Evolutionary conservation across 2,797 vertebrate genomes (phyloP).

Genomic region (Epinephelus awoara): DNA sequence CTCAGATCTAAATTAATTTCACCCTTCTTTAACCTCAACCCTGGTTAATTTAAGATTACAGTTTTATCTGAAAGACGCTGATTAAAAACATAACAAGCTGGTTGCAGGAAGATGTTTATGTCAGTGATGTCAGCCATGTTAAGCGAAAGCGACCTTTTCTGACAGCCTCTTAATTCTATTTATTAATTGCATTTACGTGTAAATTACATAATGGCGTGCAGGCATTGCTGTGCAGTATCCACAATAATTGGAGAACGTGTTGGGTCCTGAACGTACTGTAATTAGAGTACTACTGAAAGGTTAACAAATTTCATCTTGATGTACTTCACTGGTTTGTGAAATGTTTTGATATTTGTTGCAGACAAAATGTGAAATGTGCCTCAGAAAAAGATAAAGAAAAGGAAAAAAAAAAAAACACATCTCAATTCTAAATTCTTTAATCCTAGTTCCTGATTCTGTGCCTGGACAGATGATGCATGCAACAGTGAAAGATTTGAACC

Average conservation of each 20-base stretch:
- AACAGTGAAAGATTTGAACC: slow-evolving; percentile 89
- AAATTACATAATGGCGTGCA: slow-evolving; percentile 14
- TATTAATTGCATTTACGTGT: slow-evolving; percentile 3
- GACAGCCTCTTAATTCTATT: slow-evolving; percentile 13
- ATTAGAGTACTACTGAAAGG: slow-evolving; percentile 11
- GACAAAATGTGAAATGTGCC: slow-evolving; percentile 30
- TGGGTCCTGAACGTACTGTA: background rate
- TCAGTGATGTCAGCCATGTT: background rate
- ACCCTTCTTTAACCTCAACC: background rate
- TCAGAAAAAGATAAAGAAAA: slow-evolving; percentile 1
- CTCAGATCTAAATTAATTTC: background rate
- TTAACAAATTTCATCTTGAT: slow-evolving; percentile 32
- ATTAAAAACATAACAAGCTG: background rate
- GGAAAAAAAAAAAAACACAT: slow-evolving; percentile 40
- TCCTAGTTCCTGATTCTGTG: slow-evolving; percentile 91
- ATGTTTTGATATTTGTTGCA: slow-evolving; percentile 25
- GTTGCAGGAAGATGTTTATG: background rate
- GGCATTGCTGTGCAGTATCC: background rate
- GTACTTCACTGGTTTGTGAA: slow-evolving; percentile 31
- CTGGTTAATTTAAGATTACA: background rate
- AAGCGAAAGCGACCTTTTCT: background rate
- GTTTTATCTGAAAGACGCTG: background rate
- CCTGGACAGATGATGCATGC: slow-evolving; percentile 88
- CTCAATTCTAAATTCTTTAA: slow-evolving; percentile 81
- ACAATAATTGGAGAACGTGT: background rate